Evolutionary conservation across 2,113 vertebrate genomes (phyloP), one percentile per base, ranked within the genome.

Genomic region (Calyptomena viridis): DNA sequence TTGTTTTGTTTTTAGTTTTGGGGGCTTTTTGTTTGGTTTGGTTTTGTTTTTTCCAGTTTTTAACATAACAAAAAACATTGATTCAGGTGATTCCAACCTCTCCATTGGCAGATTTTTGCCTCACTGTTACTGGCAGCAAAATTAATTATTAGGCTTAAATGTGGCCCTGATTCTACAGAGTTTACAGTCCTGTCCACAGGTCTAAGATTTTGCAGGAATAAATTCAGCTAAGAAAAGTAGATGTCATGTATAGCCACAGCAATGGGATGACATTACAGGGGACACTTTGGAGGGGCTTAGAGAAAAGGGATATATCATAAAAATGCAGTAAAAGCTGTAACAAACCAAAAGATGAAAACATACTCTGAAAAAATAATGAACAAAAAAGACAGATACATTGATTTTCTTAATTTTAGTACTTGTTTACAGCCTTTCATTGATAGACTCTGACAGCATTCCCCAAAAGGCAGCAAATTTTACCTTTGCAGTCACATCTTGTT

Each of bases 341-440:
- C 2, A 28, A 83, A 86, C 17, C 2, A 13, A 52, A 74, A 46
- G 16, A 31, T 5, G 53, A 12, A 21, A n/a, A 12, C 1, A 8
- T 37, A 31, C 15, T 55, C 40, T 58, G 62, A 53, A 40, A 64
- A 47, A 94, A 59, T 12, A 53, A 15, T 14, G 6, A 31, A 2
- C 0, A 16, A 39, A 13, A 17, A 5, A 2, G 14, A 4, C 1
- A 52, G 15, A 49, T 68, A 6, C 8, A 30, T 44, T 27, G 5
- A 13, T n/a, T 60, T 68, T 63, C 28, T 73, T 37, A 13, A 14
- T 31, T 75, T 63, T 47, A 11, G 12, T 72, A 9, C 12, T 59
- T 55, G 19, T 55, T 75, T 35, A 21, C 23, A 33, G 5, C 18
- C 37, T 87, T 40, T 44, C 12, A 27, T 28, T 53, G 73, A 24